A percentile compares a stretch with the other conserved stretches of the same genome.
Conservation (phyloP, 2,797 vertebrate species). For the Orientallactaga sibirica region DNA sequence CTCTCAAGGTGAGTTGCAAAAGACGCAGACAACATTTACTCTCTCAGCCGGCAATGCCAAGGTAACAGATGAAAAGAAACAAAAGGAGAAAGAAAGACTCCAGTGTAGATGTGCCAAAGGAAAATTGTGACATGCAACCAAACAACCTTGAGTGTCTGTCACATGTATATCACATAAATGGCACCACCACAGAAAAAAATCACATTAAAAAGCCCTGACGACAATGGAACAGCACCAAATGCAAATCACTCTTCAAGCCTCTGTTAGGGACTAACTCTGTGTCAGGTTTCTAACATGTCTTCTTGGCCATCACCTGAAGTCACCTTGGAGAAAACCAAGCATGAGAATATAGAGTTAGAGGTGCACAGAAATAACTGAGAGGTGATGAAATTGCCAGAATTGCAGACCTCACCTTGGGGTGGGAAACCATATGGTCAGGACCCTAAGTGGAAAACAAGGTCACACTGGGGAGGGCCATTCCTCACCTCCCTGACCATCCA, state of each 20-base stretch:
- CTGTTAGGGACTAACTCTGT: not conserved
- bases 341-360: not conserved
- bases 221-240: not conserved
- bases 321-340: not conserved
- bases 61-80: constrained; percentile 73
- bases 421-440: constrained; percentile 37
- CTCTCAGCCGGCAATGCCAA: constrained; percentile 61
- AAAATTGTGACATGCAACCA: constrained; percentile 53
- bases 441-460: not conserved
- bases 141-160: not conserved
- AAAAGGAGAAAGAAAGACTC: constrained; percentile 50
- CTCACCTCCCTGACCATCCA: constrained; percentile 70
- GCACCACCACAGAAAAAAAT: not conserved
- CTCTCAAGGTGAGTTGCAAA: constrained; percentile 72
- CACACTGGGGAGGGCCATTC: constrained; percentile 40
- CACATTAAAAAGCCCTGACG: not conserved
- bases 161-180: not conserved
- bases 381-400: not conserved
- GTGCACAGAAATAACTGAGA: constrained; percentile 48
- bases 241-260: not conserved
- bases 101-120: constrained; percentile 35
- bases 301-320: not conserved
- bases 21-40: constrained; percentile 42
- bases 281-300: constrained; percentile 7
- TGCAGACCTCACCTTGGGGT: constrained; percentile 56